Percentiles rank a stretch among this genome's conserved stretches.
Conservation (phyloP, 2,797 vertebrate species). For the Coregonus sp. region DNA sequence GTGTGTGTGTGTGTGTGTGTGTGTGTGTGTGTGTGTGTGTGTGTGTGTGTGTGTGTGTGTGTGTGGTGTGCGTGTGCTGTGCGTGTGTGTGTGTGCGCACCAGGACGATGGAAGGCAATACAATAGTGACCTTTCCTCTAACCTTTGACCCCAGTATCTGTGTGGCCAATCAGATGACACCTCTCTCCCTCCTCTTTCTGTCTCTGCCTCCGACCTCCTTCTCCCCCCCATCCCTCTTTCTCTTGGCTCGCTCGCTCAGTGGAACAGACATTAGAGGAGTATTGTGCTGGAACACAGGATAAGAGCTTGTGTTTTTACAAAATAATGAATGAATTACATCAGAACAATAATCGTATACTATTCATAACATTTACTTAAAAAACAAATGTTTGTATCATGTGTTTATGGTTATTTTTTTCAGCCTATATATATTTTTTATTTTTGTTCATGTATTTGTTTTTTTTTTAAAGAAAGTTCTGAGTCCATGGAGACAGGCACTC, state of each 20-base stretch:
- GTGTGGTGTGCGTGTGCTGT: too few species aligned
- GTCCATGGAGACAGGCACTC: conserved; percentile 78
- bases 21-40: too few species aligned
- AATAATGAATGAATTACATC: conserved; percentile 87
- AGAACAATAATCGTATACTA: conserved; percentile 87
- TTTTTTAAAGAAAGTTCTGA: conserved; percentile 83
- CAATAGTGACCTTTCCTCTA: conserved; percentile 74
- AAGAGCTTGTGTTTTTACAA: conserved; percentile 85
- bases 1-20: too few species aligned
- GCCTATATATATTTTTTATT: conserved; percentile 74
- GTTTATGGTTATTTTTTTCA: conserved; percentile 62
- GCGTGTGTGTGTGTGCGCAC: conserved; percentile 9
- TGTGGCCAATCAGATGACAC: conserved; percentile 68
- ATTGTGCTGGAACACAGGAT: conserved; percentile 70
- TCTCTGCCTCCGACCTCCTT: conserved; percentile 19
- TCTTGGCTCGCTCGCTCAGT: conserved; percentile 33
- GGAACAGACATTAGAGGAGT: conserved; percentile 56
- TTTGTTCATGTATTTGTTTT: conserved; percentile 68
- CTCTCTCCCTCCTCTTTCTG: conserved; percentile 10
- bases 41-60: too few species aligned
- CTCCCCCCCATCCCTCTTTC: conserved; percentile 34
- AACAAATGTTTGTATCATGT: conserved; percentile 71
- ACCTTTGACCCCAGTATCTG: conserved; percentile 73
- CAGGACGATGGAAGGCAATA: conserved; percentile 73
- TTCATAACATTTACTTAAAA: conserved; percentile 85